phyloP scores from a whole-genome alignment of 2,888 invertebrate species.

The Helobdella robusta region DNA sequence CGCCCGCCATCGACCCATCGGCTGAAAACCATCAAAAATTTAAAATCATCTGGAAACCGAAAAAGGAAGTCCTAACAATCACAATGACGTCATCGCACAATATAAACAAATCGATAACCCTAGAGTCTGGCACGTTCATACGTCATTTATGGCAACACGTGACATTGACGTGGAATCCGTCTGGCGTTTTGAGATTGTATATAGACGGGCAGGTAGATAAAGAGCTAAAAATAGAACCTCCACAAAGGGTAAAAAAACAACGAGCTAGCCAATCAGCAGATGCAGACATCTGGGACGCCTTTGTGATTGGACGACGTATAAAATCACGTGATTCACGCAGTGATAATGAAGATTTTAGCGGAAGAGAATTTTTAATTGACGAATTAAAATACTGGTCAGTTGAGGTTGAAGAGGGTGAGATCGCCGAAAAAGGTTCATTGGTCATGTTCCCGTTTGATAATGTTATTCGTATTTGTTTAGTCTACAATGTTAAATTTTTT shows the following conservation, averaged over 20 bases:
- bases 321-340: no score
- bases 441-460: not conserved
- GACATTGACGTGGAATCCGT: not conserved
- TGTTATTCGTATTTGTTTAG: not conserved
- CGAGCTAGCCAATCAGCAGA: not conserved
- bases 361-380: slow-evolving; percentile 3
- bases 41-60: slow-evolving; percentile 12
- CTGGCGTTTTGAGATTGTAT: not conserved
- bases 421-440: slow-evolving; percentile 8
- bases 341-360: not conserved
- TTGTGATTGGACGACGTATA: slow-evolving; percentile 10
- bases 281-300: not conserved
- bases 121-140: no score
- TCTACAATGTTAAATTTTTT: not conserved
- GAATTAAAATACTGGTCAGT: slow-evolving; percentile 22
- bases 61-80: not conserved
- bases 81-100: not conserved
- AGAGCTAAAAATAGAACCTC: not conserved
- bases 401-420: not conserved
- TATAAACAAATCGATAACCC: no score
- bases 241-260: not conserved
- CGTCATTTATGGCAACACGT: slow-evolving; percentile 26
- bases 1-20: not conserved
- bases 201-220: slow-evolving; percentile 3
- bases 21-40: not conserved